Percentiles rank a stretch among this genome's conserved stretches.
Evolutionary conservation across 2,888 invertebrate genomes (phyloP).

Genomic region (Seira ritae): DNA sequence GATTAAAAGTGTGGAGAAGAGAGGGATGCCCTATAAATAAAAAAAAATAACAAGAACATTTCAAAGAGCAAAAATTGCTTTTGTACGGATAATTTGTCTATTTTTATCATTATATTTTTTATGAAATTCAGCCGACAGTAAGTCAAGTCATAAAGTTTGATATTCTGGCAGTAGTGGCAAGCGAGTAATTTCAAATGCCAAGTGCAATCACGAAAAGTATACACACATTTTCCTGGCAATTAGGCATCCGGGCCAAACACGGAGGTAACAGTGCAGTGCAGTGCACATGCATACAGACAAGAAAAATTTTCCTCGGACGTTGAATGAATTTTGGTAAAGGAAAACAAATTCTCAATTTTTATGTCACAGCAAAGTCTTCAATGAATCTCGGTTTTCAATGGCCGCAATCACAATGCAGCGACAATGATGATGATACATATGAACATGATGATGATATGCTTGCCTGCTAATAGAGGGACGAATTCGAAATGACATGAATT

Average conservation of each 20-base stretch:
- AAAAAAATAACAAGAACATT: neutral
- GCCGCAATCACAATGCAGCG: constrained; percentile 15
- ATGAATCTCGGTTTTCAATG: too few relatives aligned
- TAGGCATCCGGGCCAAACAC: constrained; percentile 52
- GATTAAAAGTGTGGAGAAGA: neutral
- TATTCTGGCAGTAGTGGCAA: neutral
- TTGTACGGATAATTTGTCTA: neutral
- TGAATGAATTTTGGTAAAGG: neutral
- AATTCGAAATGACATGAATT: constrained; percentile 49
- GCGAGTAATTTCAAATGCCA: constrained; percentile 1
- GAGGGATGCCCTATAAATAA: constrained; percentile 2
- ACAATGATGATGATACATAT: neutral
- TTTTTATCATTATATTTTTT: neutral
- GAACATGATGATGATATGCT: constrained; percentile 33
- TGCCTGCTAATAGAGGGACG: constrained; percentile 27
- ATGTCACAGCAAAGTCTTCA: too few relatives aligned
- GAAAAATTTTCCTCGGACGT: too few relatives aligned
- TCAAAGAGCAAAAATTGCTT: neutral
- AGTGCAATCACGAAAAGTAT: constrained; percentile 17
- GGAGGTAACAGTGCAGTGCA: too few relatives aligned
- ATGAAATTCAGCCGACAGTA: constrained; percentile 6
- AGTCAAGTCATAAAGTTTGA: constrained; percentile 17
- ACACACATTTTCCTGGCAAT: constrained; percentile 39
- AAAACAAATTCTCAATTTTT: too few relatives aligned
- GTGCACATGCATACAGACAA: too few relatives aligned